Base-by-base conservation (phyloP, 2,113 vertebrate species). In the Ceyx margarethae region DNA sequence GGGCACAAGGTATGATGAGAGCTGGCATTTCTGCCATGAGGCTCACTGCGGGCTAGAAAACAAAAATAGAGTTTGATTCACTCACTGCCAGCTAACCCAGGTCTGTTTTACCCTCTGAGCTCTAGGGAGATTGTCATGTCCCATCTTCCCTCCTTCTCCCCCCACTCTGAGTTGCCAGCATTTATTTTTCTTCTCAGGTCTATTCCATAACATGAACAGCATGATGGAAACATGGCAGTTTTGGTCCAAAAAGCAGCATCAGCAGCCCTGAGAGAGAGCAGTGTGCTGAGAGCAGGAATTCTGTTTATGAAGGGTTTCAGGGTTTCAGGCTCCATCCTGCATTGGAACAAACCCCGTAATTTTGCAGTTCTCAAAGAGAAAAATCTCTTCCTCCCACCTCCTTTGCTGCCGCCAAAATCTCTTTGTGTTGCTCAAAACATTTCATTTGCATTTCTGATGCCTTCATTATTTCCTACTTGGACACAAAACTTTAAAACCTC, bases 21-120 rank as follows among this genome's bases (percentile, higher is more conserved):
- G 68, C 81, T 95, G 94, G 93, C 95, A 92, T 67, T 87, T 86
- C 78, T 75, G 81, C 93, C 90, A 88, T 3, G 13, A 95, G 95
- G 43, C 73, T 95, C 91, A 91, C 87, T 33, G 26, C 75, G 91
- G 88, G 93, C 93, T 90, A 94, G 37, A 75, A 92, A 89, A 81
- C 91, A 95, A 94, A 96, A 96, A 95, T 92, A 91, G 94, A 90
- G 64, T 56, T 91, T 89, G 91, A 89, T 93, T 97, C 87, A 84
- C 93, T 90, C 54, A 4, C 89, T 85, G 89, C 89, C 87, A 71
- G 86, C 74, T 4, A 95, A 26, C 50, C 92, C 75, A 85, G 87
- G 93, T 94, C 91, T 97, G 94, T 66, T 95, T 95, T 95, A 85
- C 56, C 91, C 91, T 77, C 88, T 43, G 83, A 80, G 94, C 94